Evolutionary conservation across 2,888 invertebrate genomes (phyloP).

Genomic region (Macroteleia sp.): DNA sequence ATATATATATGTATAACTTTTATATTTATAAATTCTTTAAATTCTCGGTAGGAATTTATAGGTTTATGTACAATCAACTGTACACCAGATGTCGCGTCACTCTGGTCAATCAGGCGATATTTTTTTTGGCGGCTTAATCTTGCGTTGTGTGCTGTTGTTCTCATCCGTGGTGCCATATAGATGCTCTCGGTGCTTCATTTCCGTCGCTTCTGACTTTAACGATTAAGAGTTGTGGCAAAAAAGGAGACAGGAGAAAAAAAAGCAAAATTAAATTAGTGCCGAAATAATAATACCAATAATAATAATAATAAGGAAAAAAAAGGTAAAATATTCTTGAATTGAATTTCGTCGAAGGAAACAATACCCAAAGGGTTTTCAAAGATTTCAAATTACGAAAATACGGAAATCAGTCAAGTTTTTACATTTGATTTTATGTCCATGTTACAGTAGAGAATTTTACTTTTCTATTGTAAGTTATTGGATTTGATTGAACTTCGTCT

Average conservation of each 20-base stretch:
- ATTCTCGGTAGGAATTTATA: constrained; percentile 27
- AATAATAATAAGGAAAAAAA: too few relatives aligned
- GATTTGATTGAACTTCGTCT: too few relatives aligned
- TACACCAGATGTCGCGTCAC: constrained; percentile 34
- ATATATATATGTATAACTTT: constrained; percentile 21
- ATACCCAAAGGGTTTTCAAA: too few relatives aligned
- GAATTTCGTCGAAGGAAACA: too few relatives aligned
- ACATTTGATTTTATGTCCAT: too few relatives aligned
- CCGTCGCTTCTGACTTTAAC: constrained; percentile 85
- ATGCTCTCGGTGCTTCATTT: constrained; percentile 85
- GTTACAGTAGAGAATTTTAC: too few relatives aligned
- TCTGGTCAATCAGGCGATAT: constrained; percentile 53
- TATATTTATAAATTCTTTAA: constrained; percentile 21
- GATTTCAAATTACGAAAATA: too few relatives aligned
- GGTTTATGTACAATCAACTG: constrained; percentile 36
- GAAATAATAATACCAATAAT: not conserved
- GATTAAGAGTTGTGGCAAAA: too few relatives aligned
- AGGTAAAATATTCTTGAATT: too few relatives aligned
- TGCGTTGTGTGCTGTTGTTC: constrained; percentile 74
- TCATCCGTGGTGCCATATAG: constrained; percentile 84
- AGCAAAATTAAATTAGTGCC: constrained; percentile 50
- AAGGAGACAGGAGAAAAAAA: constrained; percentile 54
- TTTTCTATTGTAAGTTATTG: too few relatives aligned
- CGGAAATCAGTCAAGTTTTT: too few relatives aligned
- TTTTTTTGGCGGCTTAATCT: constrained; percentile 75